Base-by-base conservation (phyloP, 1,140 invertebrate genomes). In the Drosophila obscura region DNA sequence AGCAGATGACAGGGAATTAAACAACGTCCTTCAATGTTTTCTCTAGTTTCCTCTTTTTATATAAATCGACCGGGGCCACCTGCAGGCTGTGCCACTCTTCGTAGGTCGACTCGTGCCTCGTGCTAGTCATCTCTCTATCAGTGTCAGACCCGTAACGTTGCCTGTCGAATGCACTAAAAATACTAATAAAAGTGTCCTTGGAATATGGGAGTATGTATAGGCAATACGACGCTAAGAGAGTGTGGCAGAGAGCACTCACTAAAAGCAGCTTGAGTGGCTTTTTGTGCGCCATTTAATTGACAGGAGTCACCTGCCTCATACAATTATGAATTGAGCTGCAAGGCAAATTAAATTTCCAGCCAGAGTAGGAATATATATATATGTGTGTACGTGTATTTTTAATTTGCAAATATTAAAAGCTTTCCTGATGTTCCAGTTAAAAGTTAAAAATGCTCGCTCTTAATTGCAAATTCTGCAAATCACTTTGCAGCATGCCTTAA, bases 111-210 rank as follows among this genome's bases (percentile, higher is more conserved):
- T 56, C 24, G n/a, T 22, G 8, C 0, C 16, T 19, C 24, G 26
- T 35, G 22, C 35, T 50, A 28, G 61, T 73, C 62, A 39, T 24
- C 46, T 15, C 19, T 44, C 43, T 45, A 44, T 61, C 48, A 26
- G 28, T 44, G 31, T 56, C 64, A 57, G 41, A 16, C 44, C 28
- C 28, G 59, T 65, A 52, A 64, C 62, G 51, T 73, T 60, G 46
- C 64, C 64, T 57, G 64, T 55, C 61, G 57, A 78, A 59, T 77
- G 69, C 69, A 52, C 68, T 52, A 55, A 39, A 71, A 71, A 28
- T 22, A 48, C 59, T 74, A 57, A 67, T 67, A 39, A 48, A 77
- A 81, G 50, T 22, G 56, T 73, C 61, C 68, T 74, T 62, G 63
- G 35, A 41, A 56, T 39, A 13, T 39, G 35, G 35, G 35, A 39